Conservation (phyloP, 2,888 invertebrate species). For the Stenodera caucasica region DNA sequence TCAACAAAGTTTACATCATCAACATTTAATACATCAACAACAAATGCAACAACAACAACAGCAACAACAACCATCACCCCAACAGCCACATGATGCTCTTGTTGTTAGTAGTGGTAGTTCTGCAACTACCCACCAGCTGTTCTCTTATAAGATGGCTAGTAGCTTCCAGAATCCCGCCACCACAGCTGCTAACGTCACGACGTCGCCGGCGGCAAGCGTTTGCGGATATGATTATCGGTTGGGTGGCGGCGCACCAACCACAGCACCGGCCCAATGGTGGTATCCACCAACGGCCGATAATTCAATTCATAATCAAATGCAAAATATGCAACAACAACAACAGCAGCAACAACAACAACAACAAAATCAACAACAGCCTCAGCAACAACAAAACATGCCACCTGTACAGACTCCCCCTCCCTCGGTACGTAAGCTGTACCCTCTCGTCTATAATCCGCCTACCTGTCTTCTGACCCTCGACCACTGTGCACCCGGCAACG, state of each 20-base stretch:
- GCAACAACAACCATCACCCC: conserved; percentile 50
- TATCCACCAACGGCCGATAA: conserved; percentile 68
- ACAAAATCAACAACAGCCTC: conserved; percentile 25
- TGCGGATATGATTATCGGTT: conserved; percentile 74
- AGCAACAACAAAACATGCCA: conserved; percentile 49
- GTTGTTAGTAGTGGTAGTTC: conserved; percentile 63
- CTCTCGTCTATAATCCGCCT: conserved; percentile 27
- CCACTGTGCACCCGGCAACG: conserved; percentile 21
- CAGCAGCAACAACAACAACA: conserved; percentile 42
- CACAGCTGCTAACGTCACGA: conserved; percentile 67
- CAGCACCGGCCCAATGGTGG: conserved; percentile 69
- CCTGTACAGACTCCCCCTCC: conserved; percentile 55
- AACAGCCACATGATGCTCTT: conserved; percentile 54
- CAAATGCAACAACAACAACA: conserved; percentile 51
- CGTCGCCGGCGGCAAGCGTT: conserved; percentile 59
- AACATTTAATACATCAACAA: conserved; percentile 47
- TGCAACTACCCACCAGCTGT: conserved; percentile 68
- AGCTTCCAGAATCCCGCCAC: conserved; percentile 75
- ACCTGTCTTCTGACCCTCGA: conserved; percentile 35
- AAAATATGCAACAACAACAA: conserved; percentile 62
- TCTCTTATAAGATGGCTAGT: conserved; percentile 84
- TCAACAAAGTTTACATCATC: conserved; percentile 48
- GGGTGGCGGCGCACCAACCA: conserved; percentile 45
- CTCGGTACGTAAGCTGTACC: conserved; percentile 46
- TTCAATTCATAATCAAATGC: conserved; percentile 59